A percentile compares a stretch with the other conserved stretches of the same genome.
Conservation (phyloP, 2,113 vertebrate species). For the Atractosteus spatula region DNA sequence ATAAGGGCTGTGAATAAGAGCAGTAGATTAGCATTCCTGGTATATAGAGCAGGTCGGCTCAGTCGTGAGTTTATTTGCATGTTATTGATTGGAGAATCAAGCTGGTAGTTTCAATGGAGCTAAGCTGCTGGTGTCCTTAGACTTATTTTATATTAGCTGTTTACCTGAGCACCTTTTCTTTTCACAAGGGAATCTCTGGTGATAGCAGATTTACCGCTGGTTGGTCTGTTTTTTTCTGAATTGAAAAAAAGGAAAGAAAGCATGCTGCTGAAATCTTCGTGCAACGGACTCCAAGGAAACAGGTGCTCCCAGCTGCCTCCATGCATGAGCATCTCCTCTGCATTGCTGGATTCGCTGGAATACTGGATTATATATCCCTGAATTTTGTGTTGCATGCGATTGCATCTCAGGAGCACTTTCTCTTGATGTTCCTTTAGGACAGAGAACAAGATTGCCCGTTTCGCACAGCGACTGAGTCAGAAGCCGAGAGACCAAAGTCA, state of each 20-base stretch:
- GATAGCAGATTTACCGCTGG: neutral
- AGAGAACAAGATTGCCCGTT: conserved; percentile 69
- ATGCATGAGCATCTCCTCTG: conserved; percentile 15
- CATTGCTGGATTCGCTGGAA: conserved; percentile 16
- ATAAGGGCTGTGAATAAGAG: conserved; percentile 39
- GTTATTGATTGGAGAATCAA: conserved; percentile 30
- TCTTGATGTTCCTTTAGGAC: conserved; percentile 73
- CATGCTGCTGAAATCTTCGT: conserved; percentile 33
- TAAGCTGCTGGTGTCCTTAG: neutral
- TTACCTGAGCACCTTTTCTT: conserved; percentile 4
- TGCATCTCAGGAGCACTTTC: conserved; percentile 21
- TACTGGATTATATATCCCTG: neutral
- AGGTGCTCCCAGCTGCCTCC: conserved; percentile 47
- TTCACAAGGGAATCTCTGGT: neutral
- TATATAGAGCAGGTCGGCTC: conserved; percentile 27
- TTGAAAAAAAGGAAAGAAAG: conserved; percentile 1
- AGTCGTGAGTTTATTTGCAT: conserved; percentile 28
- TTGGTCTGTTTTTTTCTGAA: conserved; percentile 12
- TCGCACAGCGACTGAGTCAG: conserved; percentile 77
- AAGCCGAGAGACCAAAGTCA: conserved; percentile 57
- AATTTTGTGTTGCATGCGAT: neutral
- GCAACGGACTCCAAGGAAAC: conserved; percentile 41
- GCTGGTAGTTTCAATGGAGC: conserved; percentile 18
- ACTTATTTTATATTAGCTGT: neutral
- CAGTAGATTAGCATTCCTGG: conserved; percentile 41